phyloP scores from a whole-genome alignment of 2,888 invertebrate species.

The Dicranocentrus wangi region DNA sequence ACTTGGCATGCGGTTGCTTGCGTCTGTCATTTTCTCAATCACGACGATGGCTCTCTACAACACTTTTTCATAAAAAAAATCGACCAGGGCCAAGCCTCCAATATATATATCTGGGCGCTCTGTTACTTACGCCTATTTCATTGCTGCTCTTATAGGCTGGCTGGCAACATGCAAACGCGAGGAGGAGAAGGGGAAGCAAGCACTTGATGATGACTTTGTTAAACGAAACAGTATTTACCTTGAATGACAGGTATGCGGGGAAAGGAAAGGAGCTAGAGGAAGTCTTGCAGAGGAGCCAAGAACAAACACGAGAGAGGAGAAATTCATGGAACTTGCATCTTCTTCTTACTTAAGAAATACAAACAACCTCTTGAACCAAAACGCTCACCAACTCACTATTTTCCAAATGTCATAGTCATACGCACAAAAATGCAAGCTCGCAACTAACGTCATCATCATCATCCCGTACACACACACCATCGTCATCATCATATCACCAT shows the following conservation, averaged over 20 bases:
- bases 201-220: too few species aligned
- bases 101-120: too few species aligned
- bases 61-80: neutral
- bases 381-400: neutral
- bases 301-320: neutral
- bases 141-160: too few species aligned
- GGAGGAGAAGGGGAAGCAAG: too few species aligned
- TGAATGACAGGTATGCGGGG: constrained; percentile 2
- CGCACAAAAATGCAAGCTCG: neutral
- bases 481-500: too few species aligned
- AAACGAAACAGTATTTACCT: neutral
- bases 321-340: neutral
- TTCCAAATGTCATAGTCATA: neutral
- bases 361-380: too few species aligned
- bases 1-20: constrained; percentile 2
- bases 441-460: neutral
- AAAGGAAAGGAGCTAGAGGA: neutral
- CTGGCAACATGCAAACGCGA: too few species aligned
- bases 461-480: too few species aligned
- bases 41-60: too few species aligned
- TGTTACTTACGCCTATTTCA: too few species aligned
- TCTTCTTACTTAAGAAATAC: neutral
- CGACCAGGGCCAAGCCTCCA: neutral
- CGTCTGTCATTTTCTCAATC: constrained; percentile 8
- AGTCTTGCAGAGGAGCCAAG: too few species aligned